A percentile compares a stretch with the other conserved stretches of the same genome.
Evolutionary conservation across 2,797 vertebrate species (phyloP).

Genomic region (Octomys mimax): DNA sequence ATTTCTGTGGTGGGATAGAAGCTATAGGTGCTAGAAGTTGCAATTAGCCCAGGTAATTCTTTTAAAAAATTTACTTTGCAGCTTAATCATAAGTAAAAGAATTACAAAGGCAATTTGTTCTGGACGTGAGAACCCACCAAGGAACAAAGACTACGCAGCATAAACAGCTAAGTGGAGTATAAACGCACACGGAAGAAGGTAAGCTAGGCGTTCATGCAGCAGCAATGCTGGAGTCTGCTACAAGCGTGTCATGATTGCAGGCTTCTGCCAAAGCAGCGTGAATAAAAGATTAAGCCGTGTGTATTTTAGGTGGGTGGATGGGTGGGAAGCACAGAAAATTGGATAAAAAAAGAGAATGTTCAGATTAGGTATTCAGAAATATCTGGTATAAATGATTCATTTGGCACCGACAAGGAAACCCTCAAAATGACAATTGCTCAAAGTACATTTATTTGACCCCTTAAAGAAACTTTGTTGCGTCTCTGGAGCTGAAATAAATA

Average conservation of each 20-base stretch:
- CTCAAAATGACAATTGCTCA: constrained; percentile 20
- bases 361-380: constrained; percentile 51
- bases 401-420: constrained; percentile 11
- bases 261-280: neutral
- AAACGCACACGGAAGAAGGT: constrained; percentile 43
- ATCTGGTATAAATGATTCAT: constrained; percentile 55
- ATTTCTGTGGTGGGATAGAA: neutral
- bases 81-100: neutral
- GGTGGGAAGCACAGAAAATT: constrained; percentile 21
- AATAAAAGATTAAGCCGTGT: constrained; percentile 63
- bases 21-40: neutral
- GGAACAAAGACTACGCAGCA: neutral
- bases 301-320: constrained; percentile 52
- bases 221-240: neutral
- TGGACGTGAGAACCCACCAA: neutral
- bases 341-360: constrained; percentile 15
- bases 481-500: neutral
- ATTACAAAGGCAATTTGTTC: constrained; percentile 2
- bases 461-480: constrained; percentile 22
- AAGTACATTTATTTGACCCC: constrained; percentile 31
- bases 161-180: constrained; percentile 9
- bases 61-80: neutral
- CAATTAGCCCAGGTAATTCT: constrained; percentile 13
- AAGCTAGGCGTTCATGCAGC: neutral
- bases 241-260: constrained; percentile 29